A percentile compares a stretch with the other conserved stretches of the same genome.
Conservation (phyloP, 2,888 invertebrate species). For the Eilema sororculum region DNA sequence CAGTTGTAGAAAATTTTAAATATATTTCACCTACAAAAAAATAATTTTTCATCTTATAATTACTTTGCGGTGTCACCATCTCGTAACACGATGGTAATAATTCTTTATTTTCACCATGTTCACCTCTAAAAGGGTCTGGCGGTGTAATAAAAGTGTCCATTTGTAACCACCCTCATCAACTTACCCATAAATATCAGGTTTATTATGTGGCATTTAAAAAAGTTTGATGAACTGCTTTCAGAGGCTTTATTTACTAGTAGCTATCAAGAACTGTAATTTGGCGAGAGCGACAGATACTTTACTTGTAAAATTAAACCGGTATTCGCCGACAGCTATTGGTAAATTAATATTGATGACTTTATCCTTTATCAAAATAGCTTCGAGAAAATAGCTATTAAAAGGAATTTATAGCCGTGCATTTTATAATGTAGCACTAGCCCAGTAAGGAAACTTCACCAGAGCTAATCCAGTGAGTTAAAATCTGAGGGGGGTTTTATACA, state of each 20-base stretch:
- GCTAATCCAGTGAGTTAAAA: too few species aligned
- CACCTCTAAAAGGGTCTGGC: constrained; percentile 53
- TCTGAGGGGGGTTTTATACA: too few species aligned
- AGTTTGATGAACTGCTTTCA: constrained; percentile 45
- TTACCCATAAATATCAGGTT: constrained; percentile 57
- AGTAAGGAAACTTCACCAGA: neutral
- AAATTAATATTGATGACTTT: neutral
- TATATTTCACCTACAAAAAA: neutral
- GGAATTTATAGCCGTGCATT: neutral
- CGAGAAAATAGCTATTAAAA: neutral
- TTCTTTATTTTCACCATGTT: constrained; percentile 45
- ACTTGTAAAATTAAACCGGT: neutral
- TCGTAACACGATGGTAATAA: constrained; percentile 30
- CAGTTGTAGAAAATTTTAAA: neutral
- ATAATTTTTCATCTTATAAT: neutral
- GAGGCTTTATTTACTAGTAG: constrained; percentile 13
- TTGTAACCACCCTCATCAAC: constrained; percentile 66
- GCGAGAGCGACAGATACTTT: neutral
- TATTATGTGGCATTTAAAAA: constrained; percentile 48
- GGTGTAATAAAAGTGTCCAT: constrained; percentile 66
- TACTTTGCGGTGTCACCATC: constrained; percentile 9
- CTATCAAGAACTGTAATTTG: neutral
- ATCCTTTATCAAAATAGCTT: neutral
- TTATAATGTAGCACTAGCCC: neutral
- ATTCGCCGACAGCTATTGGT: neutral